Evolutionary conservation across 2,888 invertebrate species (phyloP).

Genomic region (Lottia gigantea): DNA sequence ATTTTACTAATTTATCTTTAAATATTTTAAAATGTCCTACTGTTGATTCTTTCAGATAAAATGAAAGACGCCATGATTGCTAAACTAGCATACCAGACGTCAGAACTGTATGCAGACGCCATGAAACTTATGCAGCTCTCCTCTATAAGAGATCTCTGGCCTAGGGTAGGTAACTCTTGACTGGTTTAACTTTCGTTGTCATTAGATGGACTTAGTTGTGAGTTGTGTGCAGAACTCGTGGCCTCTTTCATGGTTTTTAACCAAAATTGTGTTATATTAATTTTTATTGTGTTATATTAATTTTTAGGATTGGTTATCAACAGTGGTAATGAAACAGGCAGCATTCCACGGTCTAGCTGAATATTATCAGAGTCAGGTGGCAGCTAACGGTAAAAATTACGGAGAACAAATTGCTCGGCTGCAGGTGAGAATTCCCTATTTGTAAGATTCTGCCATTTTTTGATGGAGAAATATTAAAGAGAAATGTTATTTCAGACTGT

Average conservation of each 20-base stretch:
- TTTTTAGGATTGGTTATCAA: conserved; percentile 73
- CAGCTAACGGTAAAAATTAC: conserved; percentile 80
- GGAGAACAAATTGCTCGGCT: conserved; percentile 93
- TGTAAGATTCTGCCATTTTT: no score
- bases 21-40: no score
- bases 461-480: no score
- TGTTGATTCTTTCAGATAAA: conserved; percentile 77
- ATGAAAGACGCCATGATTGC: conserved; percentile 96
- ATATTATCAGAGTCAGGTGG: conserved; percentile 86
- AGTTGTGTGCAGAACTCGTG: no score
- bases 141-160: conserved; percentile 84
- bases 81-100: conserved; percentile 90
- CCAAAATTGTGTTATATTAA: no score
- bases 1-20: no score
- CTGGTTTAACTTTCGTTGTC: no score
- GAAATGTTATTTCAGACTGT: no score
- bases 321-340: conserved; percentile 84
- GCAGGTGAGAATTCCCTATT: conserved; percentile 67
- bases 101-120: conserved; percentile 93
- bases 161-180: conserved; percentile 76
- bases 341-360: conserved; percentile 90
- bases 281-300: conserved; percentile 14
- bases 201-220: no score
- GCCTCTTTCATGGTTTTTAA: no score
- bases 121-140: conserved; percentile 88